These are phyloP conservation scores for Habrosyne pyritoides DNA, from an alignment of 2,888 invertebrate species.

Conservation along the genomic window DNA sequence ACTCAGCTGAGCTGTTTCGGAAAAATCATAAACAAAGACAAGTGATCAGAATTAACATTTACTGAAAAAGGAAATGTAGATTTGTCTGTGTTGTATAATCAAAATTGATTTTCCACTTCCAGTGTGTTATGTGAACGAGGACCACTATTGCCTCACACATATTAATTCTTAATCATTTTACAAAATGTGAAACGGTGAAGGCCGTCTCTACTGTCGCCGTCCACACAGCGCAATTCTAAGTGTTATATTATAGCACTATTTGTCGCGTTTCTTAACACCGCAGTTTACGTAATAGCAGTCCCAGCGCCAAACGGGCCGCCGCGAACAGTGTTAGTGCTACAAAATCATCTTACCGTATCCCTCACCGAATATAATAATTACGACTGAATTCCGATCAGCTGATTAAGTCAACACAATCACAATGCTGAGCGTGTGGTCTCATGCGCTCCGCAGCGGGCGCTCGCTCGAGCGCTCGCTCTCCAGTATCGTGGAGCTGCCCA, in stretches of 20 bases:
- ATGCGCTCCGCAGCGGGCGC: constrained; percentile 84
- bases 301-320: constrained; percentile 4
- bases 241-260: constrained; percentile 15
- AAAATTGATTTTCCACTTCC: neutral
- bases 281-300: constrained; percentile 18
- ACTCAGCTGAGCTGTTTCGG: neutral
- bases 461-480: constrained; percentile 73
- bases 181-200: constrained; percentile 70
- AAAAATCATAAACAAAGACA: neutral
- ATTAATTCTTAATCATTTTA: constrained; percentile 63
- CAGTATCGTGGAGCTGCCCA: constrained; percentile 86
- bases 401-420: constrained; percentile 28
- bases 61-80: neutral
- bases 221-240: constrained; percentile 20
- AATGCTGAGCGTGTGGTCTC: constrained; percentile 53
- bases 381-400: constrained; percentile 18
- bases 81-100: neutral
- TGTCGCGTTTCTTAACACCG: constrained; percentile 8
- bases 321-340: neutral
- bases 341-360: neutral
- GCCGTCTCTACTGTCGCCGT: constrained; percentile 48
- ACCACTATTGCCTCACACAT: constrained; percentile 22
- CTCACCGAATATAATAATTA: neutral
- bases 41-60: neutral
- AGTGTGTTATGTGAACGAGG: neutral